Conservation (phyloP, 2,113 vertebrate species). For the Pristiophorus japonicus region DNA sequence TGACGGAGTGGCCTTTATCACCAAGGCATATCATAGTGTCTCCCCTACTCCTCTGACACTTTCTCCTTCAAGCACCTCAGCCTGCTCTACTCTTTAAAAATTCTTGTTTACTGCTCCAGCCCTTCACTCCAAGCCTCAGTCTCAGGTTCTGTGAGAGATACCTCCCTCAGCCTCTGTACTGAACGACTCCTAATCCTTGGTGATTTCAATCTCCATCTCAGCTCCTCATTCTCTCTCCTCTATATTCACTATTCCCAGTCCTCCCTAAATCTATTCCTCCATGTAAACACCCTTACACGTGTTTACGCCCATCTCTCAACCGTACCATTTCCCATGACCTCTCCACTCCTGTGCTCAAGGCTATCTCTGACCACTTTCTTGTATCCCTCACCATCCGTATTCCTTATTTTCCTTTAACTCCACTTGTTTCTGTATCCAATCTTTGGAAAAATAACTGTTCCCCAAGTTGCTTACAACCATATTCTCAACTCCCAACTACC, state of each 20-base stretch:
- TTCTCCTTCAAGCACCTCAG: background rate
- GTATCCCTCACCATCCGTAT: background rate
- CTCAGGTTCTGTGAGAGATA: background rate
- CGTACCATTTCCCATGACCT: background rate
- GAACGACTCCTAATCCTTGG: background rate
- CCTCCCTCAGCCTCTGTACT: background rate
- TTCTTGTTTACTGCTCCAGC: background rate
- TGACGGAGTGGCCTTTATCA: background rate
- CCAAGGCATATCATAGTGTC: background rate
- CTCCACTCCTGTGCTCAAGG: no score
- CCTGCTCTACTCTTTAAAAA: background rate
- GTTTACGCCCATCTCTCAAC: background rate
- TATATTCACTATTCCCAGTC: background rate
- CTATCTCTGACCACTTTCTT: background rate
- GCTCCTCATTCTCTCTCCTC: background rate
- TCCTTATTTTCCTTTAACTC: background rate
- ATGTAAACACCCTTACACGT: background rate
- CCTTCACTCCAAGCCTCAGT: no score
- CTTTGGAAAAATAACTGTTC: no score
- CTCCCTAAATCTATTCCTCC: background rate
- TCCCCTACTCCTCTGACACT: background rate
- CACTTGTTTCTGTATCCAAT: no score
- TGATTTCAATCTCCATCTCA: background rate
- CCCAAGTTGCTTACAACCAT: no score
- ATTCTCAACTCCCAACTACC: no score